phyloP scores from a whole-genome alignment of 1,140 invertebrate species.

The Zaprionus ghesquierei region DNA sequence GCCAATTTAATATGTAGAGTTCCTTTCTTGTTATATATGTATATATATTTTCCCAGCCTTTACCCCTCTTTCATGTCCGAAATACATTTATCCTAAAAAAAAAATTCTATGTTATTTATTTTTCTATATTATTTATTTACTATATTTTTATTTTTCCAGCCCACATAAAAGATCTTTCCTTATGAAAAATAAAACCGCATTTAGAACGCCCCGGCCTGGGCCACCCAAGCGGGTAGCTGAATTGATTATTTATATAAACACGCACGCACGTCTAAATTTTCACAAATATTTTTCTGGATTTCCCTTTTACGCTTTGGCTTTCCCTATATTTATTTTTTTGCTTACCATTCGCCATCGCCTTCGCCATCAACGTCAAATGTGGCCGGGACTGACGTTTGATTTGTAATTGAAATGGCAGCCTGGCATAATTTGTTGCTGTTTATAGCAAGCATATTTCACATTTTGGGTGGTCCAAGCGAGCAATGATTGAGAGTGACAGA shows the following conservation, averaged over 20 bases:
- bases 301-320: conserved; percentile 24
- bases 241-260: conserved; percentile 21
- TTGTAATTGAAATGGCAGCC: conserved; percentile 64
- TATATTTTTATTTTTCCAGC: no score
- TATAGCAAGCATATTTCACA: conserved; percentile 34
- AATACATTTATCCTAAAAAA: no score
- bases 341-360: no score
- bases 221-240: conserved; percentile 6
- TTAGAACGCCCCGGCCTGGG: background rate
- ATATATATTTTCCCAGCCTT: no score
- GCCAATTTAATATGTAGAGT: no score
- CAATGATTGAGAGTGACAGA: background rate
- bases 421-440: conserved; percentile 62
- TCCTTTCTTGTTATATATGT: no score
- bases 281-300: background rate
- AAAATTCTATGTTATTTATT: no score
- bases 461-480: conserved; percentile 56
- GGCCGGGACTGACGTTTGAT: conserved; percentile 66
- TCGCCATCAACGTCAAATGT: conserved; percentile 38
- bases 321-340: conserved; percentile 62
- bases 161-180: no score
- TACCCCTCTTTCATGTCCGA: no score
- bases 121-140: no score
- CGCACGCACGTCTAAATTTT: background rate
- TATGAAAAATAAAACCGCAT: background rate